Base-by-base conservation (phyloP, 1,140 invertebrate genomes). In the Mamestra configurata region DNA sequence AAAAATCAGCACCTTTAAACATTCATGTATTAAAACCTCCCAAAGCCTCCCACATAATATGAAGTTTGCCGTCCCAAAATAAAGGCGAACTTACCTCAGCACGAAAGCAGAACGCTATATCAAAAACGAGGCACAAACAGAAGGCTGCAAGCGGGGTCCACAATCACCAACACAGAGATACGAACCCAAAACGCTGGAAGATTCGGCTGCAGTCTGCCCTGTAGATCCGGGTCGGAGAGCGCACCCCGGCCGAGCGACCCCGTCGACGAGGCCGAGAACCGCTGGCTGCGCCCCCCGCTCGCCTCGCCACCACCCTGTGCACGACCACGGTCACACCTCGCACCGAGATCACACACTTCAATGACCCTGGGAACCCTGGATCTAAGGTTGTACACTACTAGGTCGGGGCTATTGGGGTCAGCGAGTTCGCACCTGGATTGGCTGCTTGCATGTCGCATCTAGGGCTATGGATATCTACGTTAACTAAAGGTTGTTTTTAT, bases 151-250 rank as follows among this genome's bases (percentile, higher is more conserved):
- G 72, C 72, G 55, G 55, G 35, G 13, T 27, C 22, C 37, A 76
- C 40, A 61, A 40, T 61, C 55, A 76, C 49, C 27, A 73, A 73
- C 37, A 77, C 61, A 66, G 10, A 53, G 35, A 70, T 90, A 93
- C 92, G 87, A 88, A 93, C 92, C 93, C 93, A 94, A 83, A 86
- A 93, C 10, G 86, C 86, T 71, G 85, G 86, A 85, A 94, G 88
- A 78, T 88, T 90, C 1, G 91, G 88, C 84, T 90, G 90, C 75
- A 93, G 88, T 22, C 90, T 80, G 86, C 87, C 84, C 85, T 91
- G 92, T 11, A 92, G 84, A 84, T 95, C 92, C 1, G 92, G 90
- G 86, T 95, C 92, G 79, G 93, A 94, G 79, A 93, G 93, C 51
- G 93, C 93, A 49, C 90, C 92, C 68, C 93, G 88, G 80, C 89